Percentiles rank a stretch among this genome's conserved stretches.
These are phyloP conservation scores for Entomobrya multifasciata DNA, from an alignment of 2,888 invertebrate genomes.

Conservation along the genomic window DNA sequence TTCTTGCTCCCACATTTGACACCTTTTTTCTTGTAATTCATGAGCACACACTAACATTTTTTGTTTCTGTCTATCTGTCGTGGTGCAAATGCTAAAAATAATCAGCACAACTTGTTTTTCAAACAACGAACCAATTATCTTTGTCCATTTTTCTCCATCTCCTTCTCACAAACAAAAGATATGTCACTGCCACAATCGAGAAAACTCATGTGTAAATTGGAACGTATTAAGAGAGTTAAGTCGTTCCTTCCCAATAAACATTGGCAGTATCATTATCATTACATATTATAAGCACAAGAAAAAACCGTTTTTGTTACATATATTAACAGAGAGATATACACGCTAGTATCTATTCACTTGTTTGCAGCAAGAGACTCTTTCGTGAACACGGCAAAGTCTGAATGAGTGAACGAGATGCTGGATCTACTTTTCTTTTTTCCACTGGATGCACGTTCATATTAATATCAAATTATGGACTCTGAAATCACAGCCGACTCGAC, in stretches of 20 bases:
- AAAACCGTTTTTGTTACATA: no score
- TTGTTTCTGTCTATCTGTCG: no score
- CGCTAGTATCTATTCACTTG: no score
- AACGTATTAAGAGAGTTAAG: slow-evolving; percentile 7
- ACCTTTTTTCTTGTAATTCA: no score
- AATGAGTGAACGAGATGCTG: not conserved
- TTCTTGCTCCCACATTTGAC: not conserved
- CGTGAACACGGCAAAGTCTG: not conserved
- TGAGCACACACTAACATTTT: no score
- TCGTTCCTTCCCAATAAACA: slow-evolving; percentile 1
- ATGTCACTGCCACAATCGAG: slow-evolving; percentile 57
- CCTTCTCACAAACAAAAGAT: slow-evolving; percentile 38
- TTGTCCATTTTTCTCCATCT: slow-evolving; percentile 51
- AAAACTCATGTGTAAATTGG: slow-evolving; percentile 30
- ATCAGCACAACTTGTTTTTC: slow-evolving; percentile 39
- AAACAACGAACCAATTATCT: slow-evolving; percentile 43
- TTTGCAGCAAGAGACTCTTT: no score
- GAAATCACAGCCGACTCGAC: slow-evolving; percentile 18
- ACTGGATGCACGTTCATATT: slow-evolving; percentile 44
- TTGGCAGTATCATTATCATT: slow-evolving; percentile 33
- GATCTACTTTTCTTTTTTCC: not conserved
- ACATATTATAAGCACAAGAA: no score
- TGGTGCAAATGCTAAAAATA: slow-evolving; percentile 4
- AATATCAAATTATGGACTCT: slow-evolving; percentile 51
- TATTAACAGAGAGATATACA: no score